Conservation (phyloP, 1,140 invertebrate genomes). For the Chironomus tepperi region DNA sequence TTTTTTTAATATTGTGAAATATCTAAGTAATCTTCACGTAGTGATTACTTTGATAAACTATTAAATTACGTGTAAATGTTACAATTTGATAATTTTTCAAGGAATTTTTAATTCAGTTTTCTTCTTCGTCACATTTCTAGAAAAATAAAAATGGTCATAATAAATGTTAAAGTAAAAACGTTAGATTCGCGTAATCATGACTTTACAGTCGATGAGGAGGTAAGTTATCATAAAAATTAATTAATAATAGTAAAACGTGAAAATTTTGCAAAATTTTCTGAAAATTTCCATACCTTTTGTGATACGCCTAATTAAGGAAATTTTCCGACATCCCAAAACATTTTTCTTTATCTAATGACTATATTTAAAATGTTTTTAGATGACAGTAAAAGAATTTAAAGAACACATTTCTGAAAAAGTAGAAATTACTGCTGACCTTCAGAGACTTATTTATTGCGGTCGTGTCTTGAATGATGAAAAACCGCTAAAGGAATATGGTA, state of each 20-base stretch:
- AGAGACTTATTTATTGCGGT: slow-evolving; percentile 88
- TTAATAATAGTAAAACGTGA: too few relatives aligned
- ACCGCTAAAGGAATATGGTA: slow-evolving; percentile 79
- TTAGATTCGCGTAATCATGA: slow-evolving; percentile 84
- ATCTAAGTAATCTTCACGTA: too few relatives aligned
- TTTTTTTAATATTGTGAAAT: too few relatives aligned
- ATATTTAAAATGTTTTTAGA: slow-evolving; percentile 47
- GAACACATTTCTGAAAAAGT: slow-evolving; percentile 68
- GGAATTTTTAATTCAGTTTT: too few relatives aligned
- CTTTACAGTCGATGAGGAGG: slow-evolving; percentile 78
- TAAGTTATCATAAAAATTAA: slow-evolving; percentile 45
- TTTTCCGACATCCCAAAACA: too few relatives aligned
- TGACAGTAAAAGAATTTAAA: slow-evolving; percentile 80
- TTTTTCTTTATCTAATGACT: too few relatives aligned
- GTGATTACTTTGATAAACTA: too few relatives aligned
- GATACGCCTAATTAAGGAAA: slow-evolving; percentile 24
- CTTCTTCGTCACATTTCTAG: not conserved
- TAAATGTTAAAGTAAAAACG: slow-evolving; percentile 83
- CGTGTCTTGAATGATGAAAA: slow-evolving; percentile 86
- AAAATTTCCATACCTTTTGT: slow-evolving; percentile 23
- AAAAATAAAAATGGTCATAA: slow-evolving; percentile 46
- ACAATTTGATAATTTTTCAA: too few relatives aligned
- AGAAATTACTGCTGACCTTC: slow-evolving; percentile 66
- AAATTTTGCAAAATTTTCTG: too few relatives aligned
- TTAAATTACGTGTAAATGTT: too few relatives aligned